Evolutionary conservation across 2,113 vertebrate species (phyloP), one percentile per base, ranked within the genome.

Genomic region (Osmerus eperlanus): DNA sequence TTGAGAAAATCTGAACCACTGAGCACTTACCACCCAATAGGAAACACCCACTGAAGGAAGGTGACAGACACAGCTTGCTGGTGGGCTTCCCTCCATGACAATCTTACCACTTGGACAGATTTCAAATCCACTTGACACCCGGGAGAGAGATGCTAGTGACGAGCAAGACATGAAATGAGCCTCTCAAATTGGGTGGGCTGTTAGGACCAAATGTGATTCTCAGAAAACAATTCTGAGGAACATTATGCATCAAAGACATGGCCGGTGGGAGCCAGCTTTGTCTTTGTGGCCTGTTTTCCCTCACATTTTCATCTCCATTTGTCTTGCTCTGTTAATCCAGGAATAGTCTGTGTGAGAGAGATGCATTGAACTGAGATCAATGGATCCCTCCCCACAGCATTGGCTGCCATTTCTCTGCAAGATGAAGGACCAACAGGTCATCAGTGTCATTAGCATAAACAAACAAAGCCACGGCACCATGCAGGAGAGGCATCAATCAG

Each of bases 391-490:
- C 88, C 89, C 64, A 74, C 83, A 89, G 88, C 85, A 83, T 71
- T 75, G 80, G 81, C 81, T 90, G 90, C 87, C 86, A 86, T 91
- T 89, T 89, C 74, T 82, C 81, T 79, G 84, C 87, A 78, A 90
- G 89, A 90, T 82, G 85, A 82, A 83, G 83, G 86, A 86, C 86
- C 88, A 89, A 86, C 85, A 87, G 90, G 90, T 91, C 89, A 89
- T 87, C 80, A 71, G 71, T 79, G 12, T 70, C 79, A 90, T 91
- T 92, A 91, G 84, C 89, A 91, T 91, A 89, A 90, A 87, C 85
- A 91, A 91, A 91, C 86, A 92, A 87, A 85, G 81, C 77, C 70
- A 83, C 69, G 73, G 76, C 53, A n/a, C 61, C 62, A 75, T 67
- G 77, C 72, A 77, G 80, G 74, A 79, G 78, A 84, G 52, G 63